These are phyloP conservation scores for Semicossyphus pulcher DNA, from an alignment of 2,113 vertebrate genomes.

Conservation along the genomic window DNA sequence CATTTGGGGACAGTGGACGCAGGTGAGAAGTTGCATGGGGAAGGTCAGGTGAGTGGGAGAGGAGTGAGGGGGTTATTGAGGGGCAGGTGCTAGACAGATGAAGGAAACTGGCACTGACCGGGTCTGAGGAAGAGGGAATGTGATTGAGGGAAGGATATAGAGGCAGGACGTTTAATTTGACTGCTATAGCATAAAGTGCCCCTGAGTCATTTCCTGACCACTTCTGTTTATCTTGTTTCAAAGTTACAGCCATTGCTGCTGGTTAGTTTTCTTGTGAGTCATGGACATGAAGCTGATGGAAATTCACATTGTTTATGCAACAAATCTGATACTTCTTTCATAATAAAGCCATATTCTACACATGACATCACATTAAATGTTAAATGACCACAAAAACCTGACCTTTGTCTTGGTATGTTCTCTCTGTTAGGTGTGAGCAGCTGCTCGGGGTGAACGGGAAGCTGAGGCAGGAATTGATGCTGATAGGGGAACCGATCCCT, in stretches of 20 bases:
- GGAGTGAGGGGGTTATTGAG: neutral
- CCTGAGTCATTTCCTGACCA: no score
- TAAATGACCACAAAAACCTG: neutral
- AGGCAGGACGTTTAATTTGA: no score
- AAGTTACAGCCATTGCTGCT: no score
- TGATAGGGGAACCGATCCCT: slow-evolving; percentile 78
- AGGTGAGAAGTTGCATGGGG: neutral
- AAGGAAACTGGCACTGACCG: neutral
- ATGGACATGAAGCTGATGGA: neutral
- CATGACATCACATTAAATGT: no score
- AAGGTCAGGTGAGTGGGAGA: neutral
- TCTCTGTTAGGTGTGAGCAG: slow-evolving; percentile 86
- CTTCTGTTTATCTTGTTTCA: no score
- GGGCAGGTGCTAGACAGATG: neutral
- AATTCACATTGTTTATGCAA: neutral
- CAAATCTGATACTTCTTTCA: neutral
- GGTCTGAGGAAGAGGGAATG: no score
- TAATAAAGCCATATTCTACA: neutral
- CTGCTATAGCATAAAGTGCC: no score
- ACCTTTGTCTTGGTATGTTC: neutral
- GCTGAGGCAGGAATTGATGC: slow-evolving; percentile 88
- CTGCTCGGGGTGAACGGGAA: slow-evolving; percentile 89
- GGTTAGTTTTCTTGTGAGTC: neutral
- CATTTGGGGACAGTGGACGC: neutral
- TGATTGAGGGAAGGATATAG: no score